These are phyloP conservation scores for Oncorhynchus nerka DNA, from an alignment of 2,113 vertebrate species.

Conservation along the genomic window DNA sequence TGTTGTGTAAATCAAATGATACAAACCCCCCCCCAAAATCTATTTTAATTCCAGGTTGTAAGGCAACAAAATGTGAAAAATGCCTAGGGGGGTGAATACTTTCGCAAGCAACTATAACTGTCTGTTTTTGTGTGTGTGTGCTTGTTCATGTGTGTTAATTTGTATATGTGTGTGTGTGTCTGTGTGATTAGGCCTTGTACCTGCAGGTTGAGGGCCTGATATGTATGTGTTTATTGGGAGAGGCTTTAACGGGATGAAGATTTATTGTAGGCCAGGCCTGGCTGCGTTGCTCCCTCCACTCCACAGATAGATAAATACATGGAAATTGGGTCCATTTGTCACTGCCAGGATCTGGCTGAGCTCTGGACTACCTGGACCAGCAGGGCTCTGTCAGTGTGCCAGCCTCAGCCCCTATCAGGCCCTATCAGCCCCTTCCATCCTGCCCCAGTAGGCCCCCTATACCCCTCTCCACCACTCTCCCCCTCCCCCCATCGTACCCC, in stretches of 20 bases:
- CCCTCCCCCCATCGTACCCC: background rate
- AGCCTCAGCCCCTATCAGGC: slow-evolving; percentile 34
- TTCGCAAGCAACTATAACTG: no score
- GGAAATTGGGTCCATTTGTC: slow-evolving; percentile 68
- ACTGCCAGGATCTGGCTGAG: slow-evolving; percentile 36
- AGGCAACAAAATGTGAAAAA: no score
- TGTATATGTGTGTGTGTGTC: background rate
- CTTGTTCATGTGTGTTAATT: background rate
- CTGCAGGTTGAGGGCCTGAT: slow-evolving; percentile 45
- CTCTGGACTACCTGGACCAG: slow-evolving; percentile 45
- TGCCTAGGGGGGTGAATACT: no score
- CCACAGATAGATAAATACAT: slow-evolving; percentile 65
- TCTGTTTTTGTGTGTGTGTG: background rate
- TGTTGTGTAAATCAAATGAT: no score
- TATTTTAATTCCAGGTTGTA: no score
- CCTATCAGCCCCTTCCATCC: slow-evolving; percentile 15
- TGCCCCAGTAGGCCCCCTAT: background rate
- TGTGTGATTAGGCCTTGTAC: slow-evolving; percentile 35
- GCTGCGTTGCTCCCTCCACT: slow-evolving; percentile 50
- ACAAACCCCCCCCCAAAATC: no score
- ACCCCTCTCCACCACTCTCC: background rate
- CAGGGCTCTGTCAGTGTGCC: slow-evolving; percentile 50
- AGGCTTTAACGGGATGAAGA: slow-evolving; percentile 67
- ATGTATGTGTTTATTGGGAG: slow-evolving; percentile 56
- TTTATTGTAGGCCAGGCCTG: slow-evolving; percentile 55